These are phyloP conservation scores for Aptenodytes patagonicus DNA, from an alignment of 2,113 vertebrate genomes.

Conservation along the genomic window DNA sequence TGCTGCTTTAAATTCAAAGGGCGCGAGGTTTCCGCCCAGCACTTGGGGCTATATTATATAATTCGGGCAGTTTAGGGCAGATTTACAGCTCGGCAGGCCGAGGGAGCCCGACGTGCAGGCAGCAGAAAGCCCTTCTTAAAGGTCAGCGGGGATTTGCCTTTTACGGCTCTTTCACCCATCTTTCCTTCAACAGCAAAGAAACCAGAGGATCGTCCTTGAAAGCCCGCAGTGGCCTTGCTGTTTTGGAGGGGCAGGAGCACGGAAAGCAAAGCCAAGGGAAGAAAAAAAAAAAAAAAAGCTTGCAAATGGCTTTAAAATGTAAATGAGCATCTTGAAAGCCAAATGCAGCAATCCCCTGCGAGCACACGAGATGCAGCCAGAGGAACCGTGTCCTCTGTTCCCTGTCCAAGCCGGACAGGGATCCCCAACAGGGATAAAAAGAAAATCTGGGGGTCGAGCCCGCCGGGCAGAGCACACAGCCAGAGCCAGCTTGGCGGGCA, in stretches of 20 bases:
- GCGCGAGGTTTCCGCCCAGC: not conserved
- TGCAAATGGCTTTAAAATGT: constrained; percentile 14
- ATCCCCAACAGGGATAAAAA: not conserved
- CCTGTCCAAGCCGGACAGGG: not conserved
- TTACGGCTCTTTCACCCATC: not conserved
- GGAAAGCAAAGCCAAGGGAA: not conserved
- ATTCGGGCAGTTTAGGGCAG: not conserved
- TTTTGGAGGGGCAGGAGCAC: not conserved
- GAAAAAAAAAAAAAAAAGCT: not conserved
- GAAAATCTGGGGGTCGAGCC: not conserved
- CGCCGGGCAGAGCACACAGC: not conserved
- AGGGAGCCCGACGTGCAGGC: not conserved
- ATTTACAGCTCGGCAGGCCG: not conserved
- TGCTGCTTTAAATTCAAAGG: not conserved
- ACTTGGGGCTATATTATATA: not conserved
- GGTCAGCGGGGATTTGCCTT: not conserved
- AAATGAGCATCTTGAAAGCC: constrained; percentile 36
- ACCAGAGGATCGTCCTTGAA: not conserved
- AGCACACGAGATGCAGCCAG: not conserved
- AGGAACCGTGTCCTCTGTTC: not conserved
- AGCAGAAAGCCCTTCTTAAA: not conserved
- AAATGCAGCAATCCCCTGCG: not conserved
- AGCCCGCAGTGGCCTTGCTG: not conserved
- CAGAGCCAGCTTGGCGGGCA: not conserved
- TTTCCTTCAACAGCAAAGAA: not conserved